Evolutionary conservation across 2,797 vertebrate genomes (phyloP).

Genomic region (Chiloscyllium punctatum): DNA sequence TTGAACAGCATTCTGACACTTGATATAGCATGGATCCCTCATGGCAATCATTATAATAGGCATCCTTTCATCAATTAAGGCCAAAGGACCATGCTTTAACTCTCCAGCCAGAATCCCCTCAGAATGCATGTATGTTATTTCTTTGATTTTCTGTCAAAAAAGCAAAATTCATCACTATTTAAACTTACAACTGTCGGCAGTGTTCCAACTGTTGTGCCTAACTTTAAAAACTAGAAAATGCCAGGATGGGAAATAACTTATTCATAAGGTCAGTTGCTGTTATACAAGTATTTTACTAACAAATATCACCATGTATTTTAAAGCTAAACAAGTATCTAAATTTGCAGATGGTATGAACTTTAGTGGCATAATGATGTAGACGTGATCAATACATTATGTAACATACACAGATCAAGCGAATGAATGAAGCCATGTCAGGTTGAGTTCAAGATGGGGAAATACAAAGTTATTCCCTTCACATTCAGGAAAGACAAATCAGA

Average conservation of each 20-base stretch:
- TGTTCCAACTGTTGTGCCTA: background rate
- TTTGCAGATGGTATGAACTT: background rate
- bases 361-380: background rate
- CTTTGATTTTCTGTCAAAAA: slow-evolving; percentile 84
- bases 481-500: background rate
- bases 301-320: background rate
- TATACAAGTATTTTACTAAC: background rate
- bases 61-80: slow-evolving; percentile 87
- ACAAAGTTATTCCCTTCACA: background rate
- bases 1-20: slow-evolving; percentile 90
- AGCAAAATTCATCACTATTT: background rate
- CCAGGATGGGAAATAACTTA: background rate
- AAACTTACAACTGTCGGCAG: background rate
- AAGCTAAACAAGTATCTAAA: background rate
- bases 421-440: background rate
- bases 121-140: slow-evolving; percentile 97
- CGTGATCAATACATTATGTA: background rate
- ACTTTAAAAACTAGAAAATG: background rate
- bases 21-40: slow-evolving; percentile 83
- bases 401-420: background rate
- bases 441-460: background rate
- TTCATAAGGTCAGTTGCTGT: background rate
- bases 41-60: slow-evolving; percentile 94
- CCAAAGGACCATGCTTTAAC: slow-evolving; percentile 87
- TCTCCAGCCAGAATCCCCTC: slow-evolving; percentile 93